A percentile compares a stretch with the other conserved stretches of the same genome.
These are phyloP conservation scores for Etheostoma cragini DNA, from an alignment of 2,113 vertebrate species.

Conservation along the genomic window DNA sequence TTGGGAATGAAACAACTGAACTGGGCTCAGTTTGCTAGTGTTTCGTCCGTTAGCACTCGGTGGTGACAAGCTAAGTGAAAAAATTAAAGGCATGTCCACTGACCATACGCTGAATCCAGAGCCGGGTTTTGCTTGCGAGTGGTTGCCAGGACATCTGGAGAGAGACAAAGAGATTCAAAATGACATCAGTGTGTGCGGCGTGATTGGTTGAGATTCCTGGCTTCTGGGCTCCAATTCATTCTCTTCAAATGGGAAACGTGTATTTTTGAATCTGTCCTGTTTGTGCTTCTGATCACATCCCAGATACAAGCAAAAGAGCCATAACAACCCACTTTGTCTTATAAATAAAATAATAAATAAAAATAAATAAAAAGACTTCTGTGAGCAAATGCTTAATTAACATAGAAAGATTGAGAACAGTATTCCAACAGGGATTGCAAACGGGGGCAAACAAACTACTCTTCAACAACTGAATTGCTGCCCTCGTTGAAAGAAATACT, in stretches of 20 bases:
- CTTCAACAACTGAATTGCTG: conserved; percentile 34
- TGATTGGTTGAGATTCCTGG: neutral
- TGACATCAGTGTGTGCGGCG: neutral
- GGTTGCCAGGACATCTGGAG: conserved; percentile 84
- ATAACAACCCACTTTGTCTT: conserved; percentile 23
- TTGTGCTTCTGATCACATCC: conserved; percentile 12
- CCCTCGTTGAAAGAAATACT: conserved; percentile 42
- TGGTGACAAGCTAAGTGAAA: neutral
- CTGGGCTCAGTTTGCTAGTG: neutral
- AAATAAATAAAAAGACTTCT: conserved; percentile 11
- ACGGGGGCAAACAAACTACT: conserved; percentile 17
- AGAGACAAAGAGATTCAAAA: conserved; percentile 21
- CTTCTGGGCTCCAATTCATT: no score
- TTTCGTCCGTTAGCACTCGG: neutral
- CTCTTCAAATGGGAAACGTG: neutral
- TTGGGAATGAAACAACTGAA: neutral
- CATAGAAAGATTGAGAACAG: conserved; percentile 33
- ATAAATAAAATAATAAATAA: no score
- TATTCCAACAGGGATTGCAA: conserved; percentile 27
- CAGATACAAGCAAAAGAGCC: conserved; percentile 8
- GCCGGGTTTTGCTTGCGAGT: conserved; percentile 84
- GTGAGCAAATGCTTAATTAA: conserved; percentile 45
- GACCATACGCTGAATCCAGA: conserved; percentile 85
- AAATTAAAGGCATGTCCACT: conserved; percentile 63
- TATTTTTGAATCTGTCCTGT: no score